A percentile compares a stretch with the other conserved stretches of the same genome.
Evolutionary conservation across 2,113 vertebrate species (phyloP).

Genomic region (Quiscalus mexicanus): DNA sequence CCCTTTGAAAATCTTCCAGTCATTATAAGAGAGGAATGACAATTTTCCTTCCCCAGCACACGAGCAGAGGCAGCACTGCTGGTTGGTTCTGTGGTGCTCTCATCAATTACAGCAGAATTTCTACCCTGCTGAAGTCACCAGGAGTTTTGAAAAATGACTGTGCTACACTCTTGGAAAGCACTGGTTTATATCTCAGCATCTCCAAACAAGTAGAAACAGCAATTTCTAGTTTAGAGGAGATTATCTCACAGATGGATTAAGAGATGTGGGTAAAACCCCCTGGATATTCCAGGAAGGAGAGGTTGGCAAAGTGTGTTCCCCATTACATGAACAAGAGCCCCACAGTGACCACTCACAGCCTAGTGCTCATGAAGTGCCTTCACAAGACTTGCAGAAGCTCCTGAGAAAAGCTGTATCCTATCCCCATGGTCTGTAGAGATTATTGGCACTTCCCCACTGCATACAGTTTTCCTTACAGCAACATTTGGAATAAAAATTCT

Average conservation of each 20-base stretch:
- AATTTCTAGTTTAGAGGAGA: not conserved
- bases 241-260: not conserved
- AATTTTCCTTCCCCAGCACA: not conserved
- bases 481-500: not conserved
- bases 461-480: not conserved
- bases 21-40: not conserved
- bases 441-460: not conserved
- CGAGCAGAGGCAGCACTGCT: not conserved
- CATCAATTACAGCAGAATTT: not conserved
- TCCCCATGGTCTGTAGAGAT: accelerated
- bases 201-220: not conserved
- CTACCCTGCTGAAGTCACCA: not conserved
- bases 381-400: not conserved
- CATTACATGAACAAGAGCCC: not conserved
- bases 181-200: not conserved
- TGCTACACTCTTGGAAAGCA: not conserved
- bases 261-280: not conserved
- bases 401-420: not conserved
- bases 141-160: not conserved
- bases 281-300: not conserved
- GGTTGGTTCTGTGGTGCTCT: not conserved
- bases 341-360: accelerated
- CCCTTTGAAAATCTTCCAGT: not conserved
- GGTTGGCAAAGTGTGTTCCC: not conserved
- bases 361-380: not conserved